Percentiles rank a stretch among this genome's conserved stretches.
phyloP scores from a whole-genome alignment of 2,888 invertebrate species.

The Panzeria rudis region DNA sequence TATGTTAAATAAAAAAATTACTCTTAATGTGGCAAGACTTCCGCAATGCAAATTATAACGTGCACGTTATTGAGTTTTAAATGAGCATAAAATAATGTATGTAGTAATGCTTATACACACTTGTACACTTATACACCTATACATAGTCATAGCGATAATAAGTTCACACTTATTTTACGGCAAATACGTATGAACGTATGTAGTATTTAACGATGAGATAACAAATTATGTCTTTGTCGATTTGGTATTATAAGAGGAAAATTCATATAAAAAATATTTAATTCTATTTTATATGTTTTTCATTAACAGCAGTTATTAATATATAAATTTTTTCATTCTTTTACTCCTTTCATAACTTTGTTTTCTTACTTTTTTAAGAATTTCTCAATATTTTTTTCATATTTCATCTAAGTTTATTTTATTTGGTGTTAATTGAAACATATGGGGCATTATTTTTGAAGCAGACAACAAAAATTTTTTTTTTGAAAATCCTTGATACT shows the following conservation, averaged over 20 bases:
- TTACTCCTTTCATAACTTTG: too few species aligned
- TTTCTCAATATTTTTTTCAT: too few species aligned
- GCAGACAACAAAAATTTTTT: too few species aligned
- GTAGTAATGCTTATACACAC: constrained; percentile 7
- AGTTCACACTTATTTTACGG: constrained; percentile 23
- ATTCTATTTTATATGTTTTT: constrained; percentile 2
- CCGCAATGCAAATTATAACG: constrained; percentile 68
- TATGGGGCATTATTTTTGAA: too few species aligned
- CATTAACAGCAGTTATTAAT: background rate
- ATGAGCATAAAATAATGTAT: constrained; percentile 52
- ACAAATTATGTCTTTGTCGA: background rate
- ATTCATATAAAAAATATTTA: background rate
- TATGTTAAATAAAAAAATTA: constrained; percentile 40
- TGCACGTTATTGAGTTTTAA: constrained; percentile 63
- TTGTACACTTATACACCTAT: background rate
- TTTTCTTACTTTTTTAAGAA: too few species aligned
- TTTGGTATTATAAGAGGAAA: background rate
- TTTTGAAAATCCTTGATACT: too few species aligned
- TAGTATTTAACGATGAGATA: background rate
- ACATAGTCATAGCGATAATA: background rate
- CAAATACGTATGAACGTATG: background rate
- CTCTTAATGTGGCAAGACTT: constrained; percentile 68
- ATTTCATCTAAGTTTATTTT: too few species aligned
- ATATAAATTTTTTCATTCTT: too few species aligned
- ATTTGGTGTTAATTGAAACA: too few species aligned